Conservation (phyloP, 1,140 invertebrate species). For the Gerris buenoi region DNA sequence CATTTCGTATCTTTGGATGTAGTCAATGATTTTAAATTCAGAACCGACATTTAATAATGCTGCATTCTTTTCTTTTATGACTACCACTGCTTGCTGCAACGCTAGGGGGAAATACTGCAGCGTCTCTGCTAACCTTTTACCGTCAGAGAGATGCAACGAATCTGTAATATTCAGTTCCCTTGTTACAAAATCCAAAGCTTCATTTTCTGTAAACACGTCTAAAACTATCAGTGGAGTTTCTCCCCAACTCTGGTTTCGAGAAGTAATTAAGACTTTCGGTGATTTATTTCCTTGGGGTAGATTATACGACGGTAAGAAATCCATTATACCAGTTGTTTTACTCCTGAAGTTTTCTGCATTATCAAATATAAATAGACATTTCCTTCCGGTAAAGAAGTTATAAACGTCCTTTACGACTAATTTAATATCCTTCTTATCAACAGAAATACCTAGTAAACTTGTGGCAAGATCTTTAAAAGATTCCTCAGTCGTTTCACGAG, state of each 20-base stretch:
- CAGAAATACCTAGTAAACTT: too few relatives aligned
- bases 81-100: background rate
- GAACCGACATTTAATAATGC: background rate
- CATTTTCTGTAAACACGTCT: background rate
- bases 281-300: too few relatives aligned
- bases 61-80: background rate
- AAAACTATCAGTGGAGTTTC: background rate
- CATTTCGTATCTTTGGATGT: background rate
- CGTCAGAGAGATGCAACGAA: background rate
- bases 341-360: too few relatives aligned
- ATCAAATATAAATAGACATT: too few relatives aligned
- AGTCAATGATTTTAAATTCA: background rate
- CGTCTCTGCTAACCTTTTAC: background rate
- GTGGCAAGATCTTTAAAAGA: too few relatives aligned
- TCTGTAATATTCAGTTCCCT: background rate
- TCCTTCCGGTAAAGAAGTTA: too few relatives aligned
- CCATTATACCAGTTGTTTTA: too few relatives aligned
- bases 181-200: background rate
- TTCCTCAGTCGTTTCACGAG: too few relatives aligned
- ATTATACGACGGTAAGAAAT: too few relatives aligned
- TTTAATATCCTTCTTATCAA: too few relatives aligned
- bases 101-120: background rate
- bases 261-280: background rate
- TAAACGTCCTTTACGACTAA: too few relatives aligned
- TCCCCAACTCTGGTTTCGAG: background rate